These are phyloP conservation scores for Helleia helle DNA, from an alignment of 2,888 invertebrate species.

Conservation along the genomic window DNA sequence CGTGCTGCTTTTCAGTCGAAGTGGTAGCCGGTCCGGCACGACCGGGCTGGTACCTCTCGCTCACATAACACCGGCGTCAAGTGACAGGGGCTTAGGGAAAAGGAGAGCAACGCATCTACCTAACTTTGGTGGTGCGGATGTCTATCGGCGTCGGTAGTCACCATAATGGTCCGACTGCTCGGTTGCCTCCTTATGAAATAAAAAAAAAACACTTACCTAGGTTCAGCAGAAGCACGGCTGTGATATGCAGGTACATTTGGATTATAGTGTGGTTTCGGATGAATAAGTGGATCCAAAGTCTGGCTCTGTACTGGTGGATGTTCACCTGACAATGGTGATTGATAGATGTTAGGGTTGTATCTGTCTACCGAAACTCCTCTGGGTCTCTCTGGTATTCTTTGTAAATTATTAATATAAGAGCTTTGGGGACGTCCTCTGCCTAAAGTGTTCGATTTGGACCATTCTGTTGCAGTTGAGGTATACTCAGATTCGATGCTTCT, in stretches of 20 bases:
- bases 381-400: slow-evolving; percentile 43
- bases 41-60: no score
- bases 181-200: no score
- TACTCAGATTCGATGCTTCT: slow-evolving; percentile 62
- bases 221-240: slow-evolving; percentile 62
- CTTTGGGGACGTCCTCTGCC: slow-evolving; percentile 59
- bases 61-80: no score
- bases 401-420: slow-evolving; percentile 37
- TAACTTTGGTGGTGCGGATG: no score
- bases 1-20: no score
- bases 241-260: slow-evolving; percentile 67
- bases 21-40: no score
- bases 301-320: slow-evolving; percentile 64
- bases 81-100: no score
- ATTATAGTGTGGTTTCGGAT: slow-evolving; percentile 48
- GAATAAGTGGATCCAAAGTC: slow-evolving; percentile 52
- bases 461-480: slow-evolving; percentile 50
- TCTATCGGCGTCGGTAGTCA: no score
- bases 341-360: slow-evolving; percentile 59
- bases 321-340: slow-evolving; percentile 47
- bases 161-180: no score
- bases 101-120: no score
- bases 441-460: slow-evolving; percentile 55
- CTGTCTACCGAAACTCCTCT: slow-evolving; percentile 64
- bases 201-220: slow-evolving; percentile 55